Conservation (phyloP, 2,888 invertebrate species). For the Steinernema hermaphroditum region DNA sequence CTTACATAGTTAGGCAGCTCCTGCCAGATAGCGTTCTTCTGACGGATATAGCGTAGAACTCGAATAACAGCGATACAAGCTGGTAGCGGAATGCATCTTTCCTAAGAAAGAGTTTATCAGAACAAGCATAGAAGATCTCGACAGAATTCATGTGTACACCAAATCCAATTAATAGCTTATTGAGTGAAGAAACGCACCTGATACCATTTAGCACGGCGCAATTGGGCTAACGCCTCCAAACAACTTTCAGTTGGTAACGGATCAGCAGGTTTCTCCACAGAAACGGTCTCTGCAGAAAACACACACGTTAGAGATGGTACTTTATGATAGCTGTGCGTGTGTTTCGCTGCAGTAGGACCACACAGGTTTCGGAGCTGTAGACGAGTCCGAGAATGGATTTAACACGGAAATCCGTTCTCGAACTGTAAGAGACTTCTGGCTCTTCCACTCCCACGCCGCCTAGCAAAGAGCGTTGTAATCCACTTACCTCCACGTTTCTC, state of each 20-base stretch:
- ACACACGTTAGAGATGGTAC: not conserved
- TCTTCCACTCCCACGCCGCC: not conserved
- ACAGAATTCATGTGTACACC: not conserved
- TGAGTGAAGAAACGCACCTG: slow-evolving; percentile 76
- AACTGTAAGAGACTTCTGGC: not conserved
- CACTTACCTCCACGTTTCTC: not conserved
- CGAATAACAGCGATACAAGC: slow-evolving; percentile 78
- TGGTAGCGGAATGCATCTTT: slow-evolving; percentile 82
- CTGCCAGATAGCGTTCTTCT: slow-evolving; percentile 90
- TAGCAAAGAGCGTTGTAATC: not conserved
- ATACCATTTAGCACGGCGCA: slow-evolving; percentile 99
- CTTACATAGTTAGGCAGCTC: slow-evolving; percentile 87
- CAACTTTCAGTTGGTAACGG: slow-evolving; percentile 98
- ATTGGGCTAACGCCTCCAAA: slow-evolving; percentile 98
- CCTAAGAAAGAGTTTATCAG: not conserved
- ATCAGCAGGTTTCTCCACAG: slow-evolving; percentile 74
- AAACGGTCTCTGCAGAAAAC: slow-evolving; percentile 1
- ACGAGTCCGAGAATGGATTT: slow-evolving; percentile 19
- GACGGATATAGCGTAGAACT: slow-evolving; percentile 90
- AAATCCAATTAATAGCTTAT: not conserved
- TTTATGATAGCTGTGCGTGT: not conserved
- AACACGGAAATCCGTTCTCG: slow-evolving; percentile 6
- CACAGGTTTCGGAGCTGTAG: not conserved
- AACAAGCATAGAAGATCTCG: not conserved
- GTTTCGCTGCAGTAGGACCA: not conserved